phyloP scores from a whole-genome alignment of 2,797 vertebrate species.

The Bryconaethiops microstoma region DNA sequence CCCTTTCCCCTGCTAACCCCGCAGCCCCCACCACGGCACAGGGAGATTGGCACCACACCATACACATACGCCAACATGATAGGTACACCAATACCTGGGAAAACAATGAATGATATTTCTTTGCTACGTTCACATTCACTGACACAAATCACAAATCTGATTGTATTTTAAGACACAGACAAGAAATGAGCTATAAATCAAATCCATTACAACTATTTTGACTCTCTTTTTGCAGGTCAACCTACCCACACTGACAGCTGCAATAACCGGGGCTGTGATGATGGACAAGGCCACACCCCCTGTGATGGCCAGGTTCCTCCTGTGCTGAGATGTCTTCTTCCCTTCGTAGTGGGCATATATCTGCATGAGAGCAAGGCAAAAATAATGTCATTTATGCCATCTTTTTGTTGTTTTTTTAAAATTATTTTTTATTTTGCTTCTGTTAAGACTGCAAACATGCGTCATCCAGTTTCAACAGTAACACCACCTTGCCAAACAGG shows the following conservation, averaged over 20 bases:
- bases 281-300: conserved; percentile 96
- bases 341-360: conserved; percentile 97
- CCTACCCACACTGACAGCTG: conserved; percentile 98
- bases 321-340: conserved; percentile 93
- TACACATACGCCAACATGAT: conserved; percentile 99
- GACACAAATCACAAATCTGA: background rate
- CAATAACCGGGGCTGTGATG: conserved; percentile 95
- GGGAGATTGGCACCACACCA: conserved; percentile 95
- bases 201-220: too few species aligned
- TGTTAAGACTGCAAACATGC: background rate
- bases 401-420: too few species aligned
- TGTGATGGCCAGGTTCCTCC: conserved; percentile 95
- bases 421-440: background rate
- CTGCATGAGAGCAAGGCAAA: conserved; percentile 68
- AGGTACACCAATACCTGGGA: conserved; percentile 93
- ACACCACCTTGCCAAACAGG: background rate
- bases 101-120: background rate
- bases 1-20: conserved; percentile 96
- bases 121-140: background rate
- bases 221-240: background rate
- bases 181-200: background rate
- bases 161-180: background rate
- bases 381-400: background rate
- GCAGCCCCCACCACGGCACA: conserved; percentile 95
- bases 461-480: background rate